Base-by-base conservation (phyloP, 64 coral and sea anemone genomes). In the Porites australiensis region DNA sequence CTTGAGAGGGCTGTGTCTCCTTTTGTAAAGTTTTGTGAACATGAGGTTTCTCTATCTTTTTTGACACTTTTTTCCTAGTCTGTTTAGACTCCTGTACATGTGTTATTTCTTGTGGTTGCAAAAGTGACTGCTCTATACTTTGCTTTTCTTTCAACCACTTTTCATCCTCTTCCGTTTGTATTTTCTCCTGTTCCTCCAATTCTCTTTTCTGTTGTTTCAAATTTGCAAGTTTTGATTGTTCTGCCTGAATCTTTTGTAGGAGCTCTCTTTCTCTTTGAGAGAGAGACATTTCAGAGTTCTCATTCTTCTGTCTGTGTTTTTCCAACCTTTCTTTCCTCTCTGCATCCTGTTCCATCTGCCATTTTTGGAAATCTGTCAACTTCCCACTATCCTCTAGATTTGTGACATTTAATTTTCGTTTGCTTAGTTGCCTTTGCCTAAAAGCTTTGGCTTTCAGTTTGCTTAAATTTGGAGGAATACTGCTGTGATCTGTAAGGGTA, bases 281-380 rank as follows among this genome's bases (percentile, higher is more conserved):
- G 21, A 96, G 83, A 66, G 88, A 82, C 13, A 63, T 61, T 82
- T 44, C 71, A 13, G 61, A 58, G 67, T 12, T 69, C 55, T 94
- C 74, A 37, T 54, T 59, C 75, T 82, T 89, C 62, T 83, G 59
- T 50, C 67, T 98, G 69, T 88, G 60, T 67, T 91, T 94, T 67
- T 91, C 68, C 21, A 94, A 74, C 48, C 92, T 88, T 69, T 98
- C 46, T 82, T 79, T 18, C 48, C 77, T 78, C 59, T 87, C 88
- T 86, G 88, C 58, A 60, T 98, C 77, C 20, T 94, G 95, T 23
- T 94, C 81, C 59, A 98, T 78, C 87, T 94, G 95, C 92, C 92
- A 94, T 50, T 88, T 98, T 87, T 98, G 92, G 47, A 96, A 96
- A 55, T 96, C 95, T 87, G 87, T 93, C 70, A 92, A 77, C 61